phyloP scores from a whole-genome alignment of 2,888 invertebrate species.

The Neoitamus cyanurus region DNA sequence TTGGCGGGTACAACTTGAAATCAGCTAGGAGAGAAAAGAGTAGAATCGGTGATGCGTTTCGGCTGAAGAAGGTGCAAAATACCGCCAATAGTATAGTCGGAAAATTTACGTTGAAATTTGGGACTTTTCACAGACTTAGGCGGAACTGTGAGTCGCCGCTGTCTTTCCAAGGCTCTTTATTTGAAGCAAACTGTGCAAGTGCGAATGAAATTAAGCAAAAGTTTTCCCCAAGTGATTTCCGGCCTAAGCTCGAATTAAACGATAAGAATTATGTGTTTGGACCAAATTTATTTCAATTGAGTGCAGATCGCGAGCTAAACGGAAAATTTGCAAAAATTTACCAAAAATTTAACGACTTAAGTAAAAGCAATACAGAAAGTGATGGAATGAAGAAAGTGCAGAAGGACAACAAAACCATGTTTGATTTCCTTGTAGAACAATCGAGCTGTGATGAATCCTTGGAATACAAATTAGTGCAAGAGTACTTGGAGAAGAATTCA shows the following conservation, averaged over 20 bases:
- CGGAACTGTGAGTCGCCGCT: constrained; percentile 62
- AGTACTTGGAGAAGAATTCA: constrained; percentile 65
- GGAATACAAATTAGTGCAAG: constrained; percentile 63
- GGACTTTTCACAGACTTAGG: constrained; percentile 49
- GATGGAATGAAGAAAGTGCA: constrained; percentile 59
- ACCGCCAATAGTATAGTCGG: constrained; percentile 63
- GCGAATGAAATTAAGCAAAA: constrained; percentile 43
- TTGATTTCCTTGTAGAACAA: constrained; percentile 61
- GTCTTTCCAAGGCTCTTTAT: constrained; percentile 64
- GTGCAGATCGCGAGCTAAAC: constrained; percentile 60
- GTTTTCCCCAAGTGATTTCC: constrained; percentile 59
- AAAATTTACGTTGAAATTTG: constrained; percentile 61
- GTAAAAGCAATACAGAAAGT: constrained; percentile 51
- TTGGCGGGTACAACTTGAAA: constrained; percentile 64
- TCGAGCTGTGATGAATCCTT: constrained; percentile 63
- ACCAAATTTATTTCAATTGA: constrained; percentile 61
- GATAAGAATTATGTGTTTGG: constrained; percentile 61
- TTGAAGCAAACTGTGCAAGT: constrained; percentile 56
- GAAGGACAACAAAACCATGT: constrained; percentile 60
- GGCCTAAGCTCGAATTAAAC: constrained; percentile 56
- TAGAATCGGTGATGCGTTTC: constrained; percentile 54
- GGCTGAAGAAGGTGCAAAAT: constrained; percentile 61
- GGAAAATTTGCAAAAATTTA: constrained; percentile 60
- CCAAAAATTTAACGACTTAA: constrained; percentile 42
- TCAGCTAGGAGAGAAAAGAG: constrained; percentile 61